Evolutionary conservation across 1,140 invertebrate genomes (phyloP).

Genomic region (Lepidurus packardi): DNA sequence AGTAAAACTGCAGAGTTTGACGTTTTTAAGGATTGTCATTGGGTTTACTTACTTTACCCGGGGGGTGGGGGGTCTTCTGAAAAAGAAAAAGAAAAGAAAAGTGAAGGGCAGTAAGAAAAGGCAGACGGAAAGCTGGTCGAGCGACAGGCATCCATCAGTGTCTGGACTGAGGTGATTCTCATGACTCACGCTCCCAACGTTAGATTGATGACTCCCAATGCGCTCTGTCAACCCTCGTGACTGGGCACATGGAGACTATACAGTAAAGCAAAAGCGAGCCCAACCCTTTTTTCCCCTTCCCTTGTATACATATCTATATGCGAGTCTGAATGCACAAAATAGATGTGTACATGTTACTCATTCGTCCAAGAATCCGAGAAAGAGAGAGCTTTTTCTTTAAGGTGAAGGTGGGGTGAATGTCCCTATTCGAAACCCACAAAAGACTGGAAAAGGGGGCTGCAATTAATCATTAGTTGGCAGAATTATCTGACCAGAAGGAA

Average conservation of each 20-base stretch:
- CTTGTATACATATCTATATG: no score
- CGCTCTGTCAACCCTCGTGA: slow-evolving; percentile 20
- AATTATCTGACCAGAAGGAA: not conserved
- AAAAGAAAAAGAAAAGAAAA: not conserved
- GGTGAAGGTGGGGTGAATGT: not conserved
- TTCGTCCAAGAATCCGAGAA: not conserved
- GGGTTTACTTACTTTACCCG: no score
- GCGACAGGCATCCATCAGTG: slow-evolving; percentile 20
- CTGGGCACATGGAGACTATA: not conserved
- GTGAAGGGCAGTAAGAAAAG: not conserved
- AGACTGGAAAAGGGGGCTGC: not conserved
- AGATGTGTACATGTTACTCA: not conserved
- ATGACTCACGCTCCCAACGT: slow-evolving; percentile 17
- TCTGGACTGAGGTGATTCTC: slow-evolving; percentile 8
- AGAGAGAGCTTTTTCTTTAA: not conserved
- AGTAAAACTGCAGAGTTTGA: no score
- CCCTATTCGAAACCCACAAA: not conserved
- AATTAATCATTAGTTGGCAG: slow-evolving; percentile 22
- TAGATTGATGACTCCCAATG: slow-evolving; percentile 18
- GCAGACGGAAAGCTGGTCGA: slow-evolving; percentile 5
- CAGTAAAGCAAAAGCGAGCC: not conserved
- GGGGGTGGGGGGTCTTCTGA: no score
- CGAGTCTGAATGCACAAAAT: not conserved
- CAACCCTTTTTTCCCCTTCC: not conserved
- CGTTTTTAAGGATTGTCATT: no score